Evolutionary conservation across 2,113 vertebrate species (phyloP).

Genomic region (Nothobranchius furzeri): DNA sequence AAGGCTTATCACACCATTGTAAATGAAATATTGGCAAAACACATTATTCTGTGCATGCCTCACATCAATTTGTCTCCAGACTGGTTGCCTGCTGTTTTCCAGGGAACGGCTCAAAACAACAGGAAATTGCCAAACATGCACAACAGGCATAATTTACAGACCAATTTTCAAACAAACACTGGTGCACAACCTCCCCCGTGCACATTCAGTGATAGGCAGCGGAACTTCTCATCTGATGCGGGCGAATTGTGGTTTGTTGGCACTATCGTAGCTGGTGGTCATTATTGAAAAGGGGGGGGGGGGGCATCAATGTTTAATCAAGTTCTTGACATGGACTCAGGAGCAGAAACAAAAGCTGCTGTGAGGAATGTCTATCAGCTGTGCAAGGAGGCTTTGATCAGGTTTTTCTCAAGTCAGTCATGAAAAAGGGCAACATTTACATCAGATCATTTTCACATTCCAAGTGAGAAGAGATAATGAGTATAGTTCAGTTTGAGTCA

Average conservation of each 20-base stretch:
- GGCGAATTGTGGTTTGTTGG: constrained; percentile 31
- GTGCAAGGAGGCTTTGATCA: constrained; percentile 3
- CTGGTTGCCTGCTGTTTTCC: not conserved
- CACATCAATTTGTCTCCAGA: not conserved
- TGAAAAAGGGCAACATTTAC: constrained; percentile 14
- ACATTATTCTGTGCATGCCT: not conserved
- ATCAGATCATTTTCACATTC: not conserved
- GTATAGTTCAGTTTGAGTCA: no score
- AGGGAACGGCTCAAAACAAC: constrained; percentile 1
- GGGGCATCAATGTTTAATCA: constrained; percentile 73
- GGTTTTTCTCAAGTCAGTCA: not conserved
- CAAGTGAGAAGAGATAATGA: no score
- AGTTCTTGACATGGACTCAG: constrained; percentile 26
- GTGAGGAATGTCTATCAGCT: constrained; percentile 34
- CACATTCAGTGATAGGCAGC: constrained; percentile 24
- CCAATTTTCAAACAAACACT: constrained; percentile 12
- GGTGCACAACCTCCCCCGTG: constrained; percentile 7
- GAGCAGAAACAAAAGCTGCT: constrained; percentile 9
- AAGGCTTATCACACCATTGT: not conserved
- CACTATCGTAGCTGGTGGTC: constrained; percentile 32
- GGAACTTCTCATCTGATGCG: constrained; percentile 14
- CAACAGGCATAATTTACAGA: not conserved
- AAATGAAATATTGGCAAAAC: not conserved
- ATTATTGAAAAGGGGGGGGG: constrained; percentile 34
- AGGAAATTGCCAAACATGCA: constrained; percentile 3